Evolutionary conservation across 2,888 invertebrate genomes (phyloP).

Genomic region (Chydorus sphaericus): DNA sequence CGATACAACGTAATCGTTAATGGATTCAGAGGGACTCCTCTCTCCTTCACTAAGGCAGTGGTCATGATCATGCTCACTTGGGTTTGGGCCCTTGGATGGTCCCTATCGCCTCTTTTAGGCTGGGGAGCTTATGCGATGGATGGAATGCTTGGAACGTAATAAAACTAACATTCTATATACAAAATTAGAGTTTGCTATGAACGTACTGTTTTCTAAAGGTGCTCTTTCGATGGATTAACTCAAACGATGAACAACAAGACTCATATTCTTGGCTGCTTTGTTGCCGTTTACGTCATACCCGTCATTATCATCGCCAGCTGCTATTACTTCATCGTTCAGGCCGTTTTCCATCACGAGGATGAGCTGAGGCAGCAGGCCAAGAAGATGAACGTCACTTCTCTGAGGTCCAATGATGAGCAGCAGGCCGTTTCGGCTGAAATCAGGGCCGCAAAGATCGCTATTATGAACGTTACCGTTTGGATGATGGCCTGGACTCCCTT

Average conservation of each 20-base stretch:
- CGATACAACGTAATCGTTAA: conserved; percentile 27
- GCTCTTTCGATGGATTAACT: conserved; percentile 35
- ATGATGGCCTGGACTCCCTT: conserved; percentile 89
- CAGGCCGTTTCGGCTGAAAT: conserved; percentile 17
- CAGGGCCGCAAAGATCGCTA: conserved; percentile 38
- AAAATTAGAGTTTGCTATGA: not conserved
- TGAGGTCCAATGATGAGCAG: conserved; percentile 19
- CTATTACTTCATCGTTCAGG: conserved; percentile 42
- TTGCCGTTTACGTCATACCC: conserved; percentile 36
- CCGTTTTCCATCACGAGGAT: conserved; percentile 22
- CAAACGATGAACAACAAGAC: conserved; percentile 38
- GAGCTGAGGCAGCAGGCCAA: conserved; percentile 24
- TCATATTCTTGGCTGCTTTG: conserved; percentile 39
- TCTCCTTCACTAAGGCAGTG: conserved; percentile 20
- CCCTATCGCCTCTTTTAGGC: conserved; percentile 26
- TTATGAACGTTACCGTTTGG: conserved; percentile 80
- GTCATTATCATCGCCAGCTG: conserved; percentile 42
- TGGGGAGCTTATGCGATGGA: conserved; percentile 20
- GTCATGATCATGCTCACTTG: conserved; percentile 26
- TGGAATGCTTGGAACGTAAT: conserved; percentile 15
- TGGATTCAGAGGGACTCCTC: conserved; percentile 24
- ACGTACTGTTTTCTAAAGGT: not conserved
- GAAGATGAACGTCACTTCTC: conserved; percentile 24
- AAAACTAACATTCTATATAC: not conserved
- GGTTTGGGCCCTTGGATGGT: conserved; percentile 25